Base-by-base conservation (phyloP, 2,797 vertebrate genomes). In the Aphelocoma californica region DNA sequence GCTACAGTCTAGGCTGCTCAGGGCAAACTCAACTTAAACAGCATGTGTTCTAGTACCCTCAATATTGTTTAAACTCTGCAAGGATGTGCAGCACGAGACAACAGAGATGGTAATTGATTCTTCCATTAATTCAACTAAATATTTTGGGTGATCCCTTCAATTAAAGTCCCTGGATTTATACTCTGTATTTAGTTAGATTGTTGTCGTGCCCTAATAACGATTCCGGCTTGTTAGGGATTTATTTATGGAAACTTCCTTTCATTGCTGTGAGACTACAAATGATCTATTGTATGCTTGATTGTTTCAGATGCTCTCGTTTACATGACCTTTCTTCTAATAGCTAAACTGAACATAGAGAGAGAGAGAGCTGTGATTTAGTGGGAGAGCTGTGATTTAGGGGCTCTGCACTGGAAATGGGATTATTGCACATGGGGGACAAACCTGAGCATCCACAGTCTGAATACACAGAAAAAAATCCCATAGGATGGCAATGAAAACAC, bases 271-370 rank as follows among this genome's bases (percentile, higher is more conserved):
- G 78, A 71, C 40, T 56, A 62, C 69, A 93, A 91, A 75, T 86
- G 64, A 91, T 69, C 78, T 65, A 20, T 57, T 84, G 50, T 36
- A 24, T 50, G 65, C 45, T 62, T 8, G 4, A 51, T 84, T 72
- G 73, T 90, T 86, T 90, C 73, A 67, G 58, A 82, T 72, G 29
- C 44, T 92, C 61, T 90, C 44, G 45, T 87, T 92, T 94, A 73
- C 31, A 21, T 12, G 36, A 34, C 34, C 23, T 61, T 53, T 47
- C 40, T 54, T 83, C 54, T 26, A 56, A 45, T 7, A 67, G 21
- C 44, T 74, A 34, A 89, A 62, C 44, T 29, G 64, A 80, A 42
- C 5, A 42, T 0, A 61, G 53, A 42, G 15, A 42, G 40, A 40
- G 15, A 8, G 20, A 38, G 51, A 90, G 18, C 29, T 53, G 42